phyloP scores from a whole-genome alignment of 2,797 vertebrate species.

The Anolis apletophallus region DNA sequence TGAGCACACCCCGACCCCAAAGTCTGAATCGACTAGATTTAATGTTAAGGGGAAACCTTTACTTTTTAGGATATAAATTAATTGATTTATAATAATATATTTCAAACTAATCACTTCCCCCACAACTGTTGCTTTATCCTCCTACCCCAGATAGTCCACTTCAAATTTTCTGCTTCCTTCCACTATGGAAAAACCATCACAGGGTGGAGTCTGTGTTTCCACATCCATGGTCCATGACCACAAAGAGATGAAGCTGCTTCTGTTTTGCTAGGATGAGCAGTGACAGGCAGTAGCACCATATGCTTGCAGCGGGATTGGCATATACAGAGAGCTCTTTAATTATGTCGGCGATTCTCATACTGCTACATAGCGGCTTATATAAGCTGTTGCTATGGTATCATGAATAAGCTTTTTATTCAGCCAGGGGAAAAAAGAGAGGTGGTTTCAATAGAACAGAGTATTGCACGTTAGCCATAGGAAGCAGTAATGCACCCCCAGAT shows the following conservation, averaged over 20 bases:
- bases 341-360: constrained; percentile 8
- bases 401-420: constrained; percentile 50
- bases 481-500: background rate
- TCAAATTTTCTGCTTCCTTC: no score
- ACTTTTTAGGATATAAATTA: no score
- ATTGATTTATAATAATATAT: no score
- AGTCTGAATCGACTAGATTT: no score
- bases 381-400: constrained; percentile 70
- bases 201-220: no score
- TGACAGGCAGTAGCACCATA: constrained; percentile 6
- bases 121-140: no score
- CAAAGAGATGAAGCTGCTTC: background rate
- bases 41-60: no score
- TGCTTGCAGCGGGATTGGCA: background rate
- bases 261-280: background rate
- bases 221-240: no score
- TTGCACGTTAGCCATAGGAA: background rate
- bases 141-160: no score
- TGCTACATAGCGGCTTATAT: constrained; percentile 67
- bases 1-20: no score
- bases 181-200: no score
- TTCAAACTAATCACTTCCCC: no score
- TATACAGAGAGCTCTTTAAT: background rate
- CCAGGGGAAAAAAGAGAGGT: background rate
- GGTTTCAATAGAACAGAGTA: background rate